Evolutionary conservation across 2,113 vertebrate genomes (phyloP), one percentile per base, ranked within the genome.

Genomic region (Emberiza fucata): DNA sequence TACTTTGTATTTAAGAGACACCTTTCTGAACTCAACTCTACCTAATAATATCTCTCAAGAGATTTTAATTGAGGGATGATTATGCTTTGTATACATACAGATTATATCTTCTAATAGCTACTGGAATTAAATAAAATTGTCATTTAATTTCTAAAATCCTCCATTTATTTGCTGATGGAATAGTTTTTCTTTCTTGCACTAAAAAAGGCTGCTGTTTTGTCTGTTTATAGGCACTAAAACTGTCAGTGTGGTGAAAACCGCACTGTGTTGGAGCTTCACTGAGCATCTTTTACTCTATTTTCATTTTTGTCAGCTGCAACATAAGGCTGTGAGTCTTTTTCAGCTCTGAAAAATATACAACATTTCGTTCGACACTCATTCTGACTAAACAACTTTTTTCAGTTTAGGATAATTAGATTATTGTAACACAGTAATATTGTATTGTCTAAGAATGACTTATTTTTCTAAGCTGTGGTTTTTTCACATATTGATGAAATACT

Each of bases 111-210:
- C n/a, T 66, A 78, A 81, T 51, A 84, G 25, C 8, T 50, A 50
- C 61, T 84, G 81, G 35, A 79, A 81, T 87, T 78, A 80, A 81
- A 92, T 48, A 83, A 86, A 85, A 80, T 18, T 56, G 11, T 11
- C 18, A 48, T 95, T 85, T 91, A 45, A 89, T 85, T 95, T 84
- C 45, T 72, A 81, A 87, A 91, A 59, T n/a, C 24, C 50, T n/a
- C 18, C 17, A 37, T 63, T 81, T 56, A 47, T 81, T 83, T 90
- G 73, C 29, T 70, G 31, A 27, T 64, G 33, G 25, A 66, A 82
- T 28, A 51, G 17, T 7, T 64, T 69, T 28, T 87, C 17, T 35
- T 85, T 81, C 73, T 66, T 91, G 27, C 7, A 28, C 35, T 60
- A 28, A 31, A 54, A 50, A 65, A 47, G n/a, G 10, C 14, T 63